Base-by-base conservation (phyloP, 2,797 vertebrate species). In the Xerus rutilus region DNA sequence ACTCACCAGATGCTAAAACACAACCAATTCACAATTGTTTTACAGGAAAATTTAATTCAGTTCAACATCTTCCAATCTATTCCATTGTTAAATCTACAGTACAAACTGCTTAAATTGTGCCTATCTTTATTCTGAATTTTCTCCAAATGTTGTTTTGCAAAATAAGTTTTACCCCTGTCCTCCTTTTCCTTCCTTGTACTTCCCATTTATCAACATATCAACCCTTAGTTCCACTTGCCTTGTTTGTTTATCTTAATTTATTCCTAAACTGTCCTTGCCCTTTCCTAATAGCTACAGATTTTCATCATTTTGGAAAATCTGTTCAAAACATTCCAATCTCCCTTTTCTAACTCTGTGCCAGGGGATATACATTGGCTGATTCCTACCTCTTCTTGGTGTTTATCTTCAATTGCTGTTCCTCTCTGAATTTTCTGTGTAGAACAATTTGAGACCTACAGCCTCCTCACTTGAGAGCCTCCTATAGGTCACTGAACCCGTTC, bases 171-270 rank as follows among this genome's bases (percentile, higher is more conserved):
- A 64, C 57, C 25, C 1, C 30, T 77, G 62, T 25, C 74, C 32
- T 81, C 32, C 15, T 47, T 72, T 88, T 65, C 52, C 39, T 79
- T 69, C 21, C 74, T 28, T 35, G 5, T 70, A 82, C 25, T 76
- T 95, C 62, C 74, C 62, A 91, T 91, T 93, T 64, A 82, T 86
- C 76, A 96, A 89, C 96, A 94, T 49, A 57, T 77, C 35, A 92
- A 54, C 7, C 39, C 15, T 89, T 92, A 82, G 92, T 78, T 88
- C n/a, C 4, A 89, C 39, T 62, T 69, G 49, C 17, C 54, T 91
- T 82, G 8, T 15, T 91, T 91, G 23, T 77, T 93, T 84, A 87
- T 79, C 47, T 90, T 91, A 94, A 93, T 84, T 95, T 92, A 86
- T 78, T 96, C 54, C 35, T 94, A 23, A 73, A 86, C n/a, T 77